These are phyloP conservation scores for Phoenicopterus ruber DNA, from an alignment of 2,113 vertebrate genomes.

Conservation along the genomic window DNA sequence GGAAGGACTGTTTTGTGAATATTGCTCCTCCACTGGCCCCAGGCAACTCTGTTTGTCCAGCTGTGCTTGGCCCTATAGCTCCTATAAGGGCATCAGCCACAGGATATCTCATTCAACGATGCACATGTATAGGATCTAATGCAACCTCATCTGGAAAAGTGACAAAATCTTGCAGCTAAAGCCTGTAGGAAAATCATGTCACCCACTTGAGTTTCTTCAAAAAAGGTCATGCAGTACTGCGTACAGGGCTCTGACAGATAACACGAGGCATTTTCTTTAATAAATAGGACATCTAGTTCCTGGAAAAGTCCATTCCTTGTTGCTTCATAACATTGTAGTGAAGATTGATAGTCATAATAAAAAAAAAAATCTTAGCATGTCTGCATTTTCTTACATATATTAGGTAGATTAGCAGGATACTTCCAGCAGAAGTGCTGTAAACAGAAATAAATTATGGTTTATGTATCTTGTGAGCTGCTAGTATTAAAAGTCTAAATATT, in stretches of 20 bases:
- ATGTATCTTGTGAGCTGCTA: neutral
- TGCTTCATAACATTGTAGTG: neutral
- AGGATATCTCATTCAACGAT: neutral
- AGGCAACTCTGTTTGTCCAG: neutral
- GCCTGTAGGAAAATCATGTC: neutral
- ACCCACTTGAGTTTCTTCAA: neutral
- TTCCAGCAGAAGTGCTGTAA: slow-evolving; percentile 31
- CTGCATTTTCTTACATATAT: slow-evolving; percentile 21
- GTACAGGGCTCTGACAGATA: neutral
- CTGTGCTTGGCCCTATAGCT: neutral
- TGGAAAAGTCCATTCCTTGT: neutral
- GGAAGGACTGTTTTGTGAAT: neutral
- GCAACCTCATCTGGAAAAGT: neutral
- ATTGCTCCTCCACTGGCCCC: neutral
- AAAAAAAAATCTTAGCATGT: neutral
- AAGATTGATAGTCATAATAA: slow-evolving; percentile 23
- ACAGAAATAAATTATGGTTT: slow-evolving; percentile 34
- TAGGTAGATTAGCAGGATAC: slow-evolving; percentile 28
- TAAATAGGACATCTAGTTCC: neutral
- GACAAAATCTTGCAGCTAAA: neutral
- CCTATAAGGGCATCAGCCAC: neutral
- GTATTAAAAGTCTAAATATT: slow-evolving; percentile 53
- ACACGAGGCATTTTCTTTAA: neutral
- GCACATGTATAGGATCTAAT: neutral
- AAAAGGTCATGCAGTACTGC: neutral